Evolutionary conservation across 2,113 vertebrate genomes (phyloP).

Genomic region (Centropus bengalensis): DNA sequence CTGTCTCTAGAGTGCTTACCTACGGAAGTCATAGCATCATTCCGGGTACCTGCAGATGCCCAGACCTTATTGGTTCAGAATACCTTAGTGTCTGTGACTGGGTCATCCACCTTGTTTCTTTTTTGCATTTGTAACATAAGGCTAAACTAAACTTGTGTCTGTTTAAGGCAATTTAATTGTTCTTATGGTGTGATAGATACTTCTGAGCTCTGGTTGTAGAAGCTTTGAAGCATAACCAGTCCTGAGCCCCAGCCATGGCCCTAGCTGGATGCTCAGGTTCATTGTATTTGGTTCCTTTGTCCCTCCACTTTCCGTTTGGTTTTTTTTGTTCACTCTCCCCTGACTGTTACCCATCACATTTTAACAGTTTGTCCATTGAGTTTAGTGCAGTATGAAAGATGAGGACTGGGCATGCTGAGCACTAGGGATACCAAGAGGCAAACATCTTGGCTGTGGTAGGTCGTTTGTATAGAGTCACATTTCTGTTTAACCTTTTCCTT

Average conservation of each 20-base stretch:
- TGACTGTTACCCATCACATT: background rate
- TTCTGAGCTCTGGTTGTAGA: slow-evolving; percentile 35
- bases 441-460: background rate
- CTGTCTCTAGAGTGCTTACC: background rate
- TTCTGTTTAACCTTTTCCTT: background rate
- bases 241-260: slow-evolving; percentile 1
- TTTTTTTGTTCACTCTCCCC: background rate
- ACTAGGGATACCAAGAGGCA: background rate
- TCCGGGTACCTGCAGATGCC: background rate
- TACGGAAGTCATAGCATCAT: background rate
- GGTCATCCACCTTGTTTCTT: background rate
- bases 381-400: background rate
- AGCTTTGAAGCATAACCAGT: background rate
- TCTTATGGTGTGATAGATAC: background rate
- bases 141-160: background rate
- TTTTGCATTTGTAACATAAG: background rate
- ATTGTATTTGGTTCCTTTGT: background rate
- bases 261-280: background rate
- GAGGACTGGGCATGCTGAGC: background rate
- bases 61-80: background rate
- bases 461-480: background rate
- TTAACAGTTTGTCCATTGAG: background rate
- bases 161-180: background rate
- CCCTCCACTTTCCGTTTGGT: background rate
- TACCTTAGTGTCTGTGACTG: background rate